These are phyloP conservation scores for Cochlearius cochlearius DNA, from an alignment of 2,113 vertebrate genomes.

Conservation along the genomic window DNA sequence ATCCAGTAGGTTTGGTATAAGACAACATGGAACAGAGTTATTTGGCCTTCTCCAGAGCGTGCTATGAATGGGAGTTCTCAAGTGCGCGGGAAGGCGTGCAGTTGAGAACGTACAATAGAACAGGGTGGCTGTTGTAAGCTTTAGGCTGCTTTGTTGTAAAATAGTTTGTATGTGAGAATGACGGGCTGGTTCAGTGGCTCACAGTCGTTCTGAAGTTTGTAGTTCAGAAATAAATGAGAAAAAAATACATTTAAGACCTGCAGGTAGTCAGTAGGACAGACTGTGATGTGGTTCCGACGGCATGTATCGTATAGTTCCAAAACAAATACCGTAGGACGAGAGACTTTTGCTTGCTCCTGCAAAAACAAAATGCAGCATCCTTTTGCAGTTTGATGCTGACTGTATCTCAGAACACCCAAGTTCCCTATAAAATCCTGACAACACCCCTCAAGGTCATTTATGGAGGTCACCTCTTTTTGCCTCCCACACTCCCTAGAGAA, in stretches of 20 bases:
- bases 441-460: neutral
- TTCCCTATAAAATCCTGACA: neutral
- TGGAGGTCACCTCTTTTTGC: constrained; percentile 4
- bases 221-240: neutral
- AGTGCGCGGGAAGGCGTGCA: neutral
- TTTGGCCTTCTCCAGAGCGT: neutral
- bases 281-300: neutral
- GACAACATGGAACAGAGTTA: no score
- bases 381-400: neutral
- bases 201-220: neutral
- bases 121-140: neutral
- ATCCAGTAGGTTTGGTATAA: neutral
- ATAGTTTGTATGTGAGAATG: neutral
- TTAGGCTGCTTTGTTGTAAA: neutral
- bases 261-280: neutral
- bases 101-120: neutral
- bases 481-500: neutral
- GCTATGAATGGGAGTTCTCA: neutral
- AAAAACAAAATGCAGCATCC: neutral
- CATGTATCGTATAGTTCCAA: rapidly evolving
- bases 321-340: neutral
- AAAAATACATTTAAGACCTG: neutral
- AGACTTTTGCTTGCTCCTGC: neutral
- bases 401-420: neutral
- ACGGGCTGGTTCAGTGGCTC: neutral